Base-by-base conservation (phyloP, 2,113 vertebrate species). In the Sterna hirundo region DNA sequence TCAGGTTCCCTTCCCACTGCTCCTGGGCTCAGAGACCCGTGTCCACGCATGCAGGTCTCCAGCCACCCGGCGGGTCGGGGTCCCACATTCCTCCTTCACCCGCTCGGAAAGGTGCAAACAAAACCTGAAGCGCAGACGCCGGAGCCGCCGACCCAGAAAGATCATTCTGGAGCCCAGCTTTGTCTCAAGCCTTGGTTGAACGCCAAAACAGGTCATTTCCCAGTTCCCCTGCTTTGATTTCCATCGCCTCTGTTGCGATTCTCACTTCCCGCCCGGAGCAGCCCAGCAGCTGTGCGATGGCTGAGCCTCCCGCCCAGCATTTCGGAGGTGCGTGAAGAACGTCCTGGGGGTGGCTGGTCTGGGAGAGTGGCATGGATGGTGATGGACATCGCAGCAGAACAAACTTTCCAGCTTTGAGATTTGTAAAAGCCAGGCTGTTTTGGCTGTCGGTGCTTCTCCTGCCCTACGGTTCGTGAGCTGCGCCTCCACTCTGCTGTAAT, bases 21-120 rank as follows among this genome's bases (percentile, higher is more conserved):
- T 95, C 19, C 77, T 1, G 54, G 3, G 74, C 58, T 84, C 57
- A 0, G 0, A 34, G 64, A 61, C 58, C 22, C 0, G 0, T 14
- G 38, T 36, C 62, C 78, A 19, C 2, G 2, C 4, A 4, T 21
- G 18, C 22, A 38, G 62, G 26, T 49, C 57, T 23, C 10, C 44
- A 49, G 47, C 58, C 21, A 11, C 49, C 25, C 1, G 0, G 10
- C 2, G 1, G 9, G 21, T 15, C 0, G 0, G 30, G 34, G 25
- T 68, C 77, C 80, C 2, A 1, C 69, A 19, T 29, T 38, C 47
- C 57, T 26, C 38, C 64, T 62, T 32, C 0, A 0, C 42, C 49
- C 2, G 1, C 74, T 40, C 27, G 32, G 27, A 25, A 75, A 80
- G 77, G 91, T n/a, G 38, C 47, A 79, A 83, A 65, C 61, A 57